These are phyloP conservation scores for Eristalis pertinax DNA, from an alignment of 2,888 invertebrate species.

Conservation along the genomic window DNA sequence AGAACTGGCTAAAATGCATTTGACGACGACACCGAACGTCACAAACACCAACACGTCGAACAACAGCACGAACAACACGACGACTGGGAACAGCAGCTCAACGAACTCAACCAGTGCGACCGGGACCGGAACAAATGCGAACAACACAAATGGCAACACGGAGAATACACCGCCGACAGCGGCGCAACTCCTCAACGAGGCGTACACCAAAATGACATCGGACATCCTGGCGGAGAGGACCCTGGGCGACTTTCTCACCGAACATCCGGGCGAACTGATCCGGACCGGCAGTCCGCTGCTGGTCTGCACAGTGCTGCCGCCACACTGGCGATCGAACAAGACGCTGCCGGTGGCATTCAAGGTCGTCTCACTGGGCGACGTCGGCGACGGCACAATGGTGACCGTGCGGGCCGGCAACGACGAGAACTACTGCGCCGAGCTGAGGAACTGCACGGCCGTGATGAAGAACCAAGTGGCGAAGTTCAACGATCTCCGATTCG, in stretches of 20 bases:
- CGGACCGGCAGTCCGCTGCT: conserved; percentile 96
- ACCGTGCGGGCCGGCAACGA: conserved; percentile 98
- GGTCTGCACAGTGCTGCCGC: conserved; percentile 96
- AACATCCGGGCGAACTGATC: conserved; percentile 95
- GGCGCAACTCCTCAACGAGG: conserved; percentile 88
- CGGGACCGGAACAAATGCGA: conserved; percentile 81
- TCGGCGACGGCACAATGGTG: conserved; percentile 97
- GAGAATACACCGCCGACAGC: conserved; percentile 88
- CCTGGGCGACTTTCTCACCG: conserved; percentile 92
- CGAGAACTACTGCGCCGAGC: conserved; percentile 97
- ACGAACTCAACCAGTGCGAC: conserved; percentile 74
- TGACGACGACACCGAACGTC: conserved; percentile 75
- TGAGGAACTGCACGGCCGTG: conserved; percentile 96
- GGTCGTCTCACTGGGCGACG: conserved; percentile 96
- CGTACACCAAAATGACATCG: conserved; percentile 94
- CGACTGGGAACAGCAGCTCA: conserved; percentile 82
- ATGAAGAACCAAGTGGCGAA: conserved; percentile 99
- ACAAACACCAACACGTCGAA: conserved; percentile 74
- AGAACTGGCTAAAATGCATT: conserved; percentile 74
- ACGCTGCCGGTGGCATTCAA: conserved; percentile 98
- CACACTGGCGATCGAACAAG: conserved; percentile 99
- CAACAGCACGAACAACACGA: conserved; percentile 75
- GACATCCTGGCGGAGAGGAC: conserved; percentile 94
- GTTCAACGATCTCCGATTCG: conserved; percentile 99
- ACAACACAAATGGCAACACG: conserved; percentile 78